Percentiles rank a stretch among this genome's conserved stretches.
phyloP scores from a whole-genome alignment of 2,797 vertebrate genomes.

The Scleropages formosus region DNA sequence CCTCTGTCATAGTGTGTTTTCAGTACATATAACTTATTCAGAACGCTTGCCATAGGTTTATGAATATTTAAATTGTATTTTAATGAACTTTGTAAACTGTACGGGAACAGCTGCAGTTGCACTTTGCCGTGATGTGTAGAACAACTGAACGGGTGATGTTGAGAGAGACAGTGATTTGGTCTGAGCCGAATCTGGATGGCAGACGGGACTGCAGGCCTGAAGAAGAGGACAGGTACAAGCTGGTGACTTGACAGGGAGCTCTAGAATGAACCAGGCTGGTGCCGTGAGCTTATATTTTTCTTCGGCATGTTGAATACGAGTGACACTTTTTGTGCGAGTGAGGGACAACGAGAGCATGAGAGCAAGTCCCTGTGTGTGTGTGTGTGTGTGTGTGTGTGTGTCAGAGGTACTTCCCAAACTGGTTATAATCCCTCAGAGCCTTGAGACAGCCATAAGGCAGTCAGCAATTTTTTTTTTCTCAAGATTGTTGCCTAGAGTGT shows the following conservation, averaged over 20 bases:
- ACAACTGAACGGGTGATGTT: neutral
- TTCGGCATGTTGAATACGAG: conserved; percentile 1
- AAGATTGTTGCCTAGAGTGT: conserved; percentile 15
- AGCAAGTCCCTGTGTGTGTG: neutral
- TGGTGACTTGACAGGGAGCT: neutral
- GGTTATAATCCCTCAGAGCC: conserved; percentile 25
- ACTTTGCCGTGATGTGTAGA: no score
- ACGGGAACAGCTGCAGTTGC: no score
- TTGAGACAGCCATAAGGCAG: neutral
- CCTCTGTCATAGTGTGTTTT: no score
- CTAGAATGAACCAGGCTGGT: no score
- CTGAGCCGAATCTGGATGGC: neutral
- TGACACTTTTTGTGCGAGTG: conserved; percentile 13
- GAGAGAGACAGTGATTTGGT: neutral
- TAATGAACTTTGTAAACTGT: no score
- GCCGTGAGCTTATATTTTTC: conserved; percentile 20
- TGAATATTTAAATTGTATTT: no score
- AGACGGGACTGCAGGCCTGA: no score
- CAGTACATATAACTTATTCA: no score
- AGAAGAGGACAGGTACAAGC: neutral
- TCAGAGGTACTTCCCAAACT: conserved; percentile 19
- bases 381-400: neutral
- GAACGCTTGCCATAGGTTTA: no score
- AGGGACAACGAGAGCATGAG: conserved; percentile 10
- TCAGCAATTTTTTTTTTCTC: conserved; percentile 32